These are phyloP conservation scores for Ceratoteleas bidentatus DNA, from an alignment of 1,140 invertebrate species.

Conservation along the genomic window DNA sequence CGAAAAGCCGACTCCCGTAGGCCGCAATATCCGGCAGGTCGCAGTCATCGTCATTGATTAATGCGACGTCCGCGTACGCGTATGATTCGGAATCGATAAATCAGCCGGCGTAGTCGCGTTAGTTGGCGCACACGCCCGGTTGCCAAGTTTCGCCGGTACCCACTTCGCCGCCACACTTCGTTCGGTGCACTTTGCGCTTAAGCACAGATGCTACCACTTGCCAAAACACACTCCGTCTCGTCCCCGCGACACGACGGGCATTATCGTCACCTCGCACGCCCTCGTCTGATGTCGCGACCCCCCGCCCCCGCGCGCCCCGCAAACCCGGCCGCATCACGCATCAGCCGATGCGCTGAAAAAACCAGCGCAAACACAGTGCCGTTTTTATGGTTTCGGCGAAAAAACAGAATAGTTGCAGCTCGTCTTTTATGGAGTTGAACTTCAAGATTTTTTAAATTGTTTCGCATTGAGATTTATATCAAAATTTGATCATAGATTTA, in stretches of 20 bases:
- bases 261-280: constrained; percentile 47
- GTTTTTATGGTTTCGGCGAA: too few species aligned
- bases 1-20: too few species aligned
- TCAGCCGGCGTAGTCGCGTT: constrained; percentile 42
- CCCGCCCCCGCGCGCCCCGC: constrained; percentile 25
- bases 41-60: too few species aligned
- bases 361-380: constrained; percentile 26
- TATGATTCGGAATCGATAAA: constrained; percentile 61
- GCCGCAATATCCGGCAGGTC: too few species aligned
- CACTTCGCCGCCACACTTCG: constrained; percentile 40
- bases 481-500: too few species aligned
- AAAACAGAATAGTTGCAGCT: too few species aligned
- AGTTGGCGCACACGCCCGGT: constrained; percentile 28
- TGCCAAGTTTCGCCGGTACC: constrained; percentile 42
- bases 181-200: constrained; percentile 53
- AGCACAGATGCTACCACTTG: constrained; percentile 74
- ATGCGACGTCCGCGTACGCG: constrained; percentile 33
- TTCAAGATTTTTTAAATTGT: too few species aligned
- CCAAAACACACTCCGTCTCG: constrained; percentile 65
- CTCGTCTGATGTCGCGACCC: constrained; percentile 18
- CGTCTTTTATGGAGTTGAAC: too few species aligned
- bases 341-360: too few species aligned
- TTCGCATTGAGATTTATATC: too few species aligned
- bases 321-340: constrained; percentile 24
- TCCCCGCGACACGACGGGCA: constrained; percentile 34